Percentiles rank a stretch among this genome's conserved stretches.
Conservation (phyloP, 2,113 vertebrate genomes). For the Tragelaphus buxtoni region DNA sequence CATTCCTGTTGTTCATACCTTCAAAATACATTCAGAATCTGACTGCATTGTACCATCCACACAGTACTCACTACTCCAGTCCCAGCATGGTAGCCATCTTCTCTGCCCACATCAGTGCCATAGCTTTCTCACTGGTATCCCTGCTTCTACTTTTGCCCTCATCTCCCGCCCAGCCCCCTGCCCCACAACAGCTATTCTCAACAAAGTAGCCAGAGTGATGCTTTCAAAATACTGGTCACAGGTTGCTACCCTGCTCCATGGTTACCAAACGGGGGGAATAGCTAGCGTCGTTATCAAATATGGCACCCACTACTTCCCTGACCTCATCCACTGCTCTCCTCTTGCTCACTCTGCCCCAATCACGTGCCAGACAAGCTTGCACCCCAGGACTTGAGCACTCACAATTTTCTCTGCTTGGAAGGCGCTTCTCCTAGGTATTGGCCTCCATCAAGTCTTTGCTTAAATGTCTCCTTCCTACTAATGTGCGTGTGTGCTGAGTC, state of each 20-base stretch:
- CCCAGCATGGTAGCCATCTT: no score
- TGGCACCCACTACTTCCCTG: accelerated
- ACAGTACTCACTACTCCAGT: background rate
- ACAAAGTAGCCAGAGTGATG: background rate
- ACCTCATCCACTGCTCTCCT: background rate
- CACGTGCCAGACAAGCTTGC: background rate
- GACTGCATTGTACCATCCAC: accelerated
- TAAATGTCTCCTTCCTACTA: background rate
- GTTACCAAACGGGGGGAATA: background rate
- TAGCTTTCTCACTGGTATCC: background rate
- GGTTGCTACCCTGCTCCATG: background rate
- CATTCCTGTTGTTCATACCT: background rate
- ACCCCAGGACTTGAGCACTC: background rate
- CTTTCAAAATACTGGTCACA: background rate
- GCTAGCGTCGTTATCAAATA: background rate
- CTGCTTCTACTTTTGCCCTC: background rate
- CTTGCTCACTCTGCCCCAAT: background rate
- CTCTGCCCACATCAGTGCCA: background rate
- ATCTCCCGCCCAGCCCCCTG: background rate
- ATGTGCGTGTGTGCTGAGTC: background rate
- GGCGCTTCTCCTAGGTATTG: background rate
- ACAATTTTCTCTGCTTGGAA: background rate
- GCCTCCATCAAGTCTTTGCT: background rate
- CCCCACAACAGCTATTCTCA: background rate
- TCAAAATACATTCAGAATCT: background rate